Evolutionary conservation across 2,797 vertebrate genomes (phyloP), one percentile per base, ranked within the genome.

Genomic region (Urosaurus nigricauda): DNA sequence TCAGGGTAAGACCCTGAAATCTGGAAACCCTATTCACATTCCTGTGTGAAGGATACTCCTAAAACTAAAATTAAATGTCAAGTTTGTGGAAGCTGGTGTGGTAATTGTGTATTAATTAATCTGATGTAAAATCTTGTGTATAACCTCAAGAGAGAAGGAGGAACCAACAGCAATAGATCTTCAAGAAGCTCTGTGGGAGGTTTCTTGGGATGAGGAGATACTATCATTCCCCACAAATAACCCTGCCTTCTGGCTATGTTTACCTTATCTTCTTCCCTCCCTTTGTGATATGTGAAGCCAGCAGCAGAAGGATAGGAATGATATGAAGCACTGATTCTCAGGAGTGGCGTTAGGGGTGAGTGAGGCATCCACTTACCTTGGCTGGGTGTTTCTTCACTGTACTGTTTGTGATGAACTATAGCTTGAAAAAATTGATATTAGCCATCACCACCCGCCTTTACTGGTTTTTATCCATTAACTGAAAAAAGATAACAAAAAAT

Each of bases 161-260:
- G 47, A 37, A 87, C 24, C n/a, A 29, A 32, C 24, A 88, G 37
- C 79, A 81, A 79, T 58, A 65, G 21, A 17, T 75, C 56, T 75
- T 53, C 51, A 40, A 75, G 58, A 77, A 53, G 81, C 80, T 73
- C 83, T 88, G 43, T 83, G 71, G 79, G 80, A 83, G 87, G 79
- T 75, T 88, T 88, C 32, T 43, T 77, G 40, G 56, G 70, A 47
- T 51, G 70, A 77, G 63, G 80, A 37, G 53, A 63, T 75, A 83
- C 37, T 11, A 83, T 88, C 68, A 68, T 83, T 37, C 77, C 71
- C 56, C 7, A 11, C 79, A 83, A 83, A 58, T 29, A 75, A 83
- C 71, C 56, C 37, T 88, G 58, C 80, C 80, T 88, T 77, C 58
- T 83, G 80, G 80, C 56, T 83, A 71, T 43, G 21, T 83, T 83